These are phyloP conservation scores for Syrrhaptes paradoxus DNA, from an alignment of 2,113 vertebrate genomes.

Conservation along the genomic window DNA sequence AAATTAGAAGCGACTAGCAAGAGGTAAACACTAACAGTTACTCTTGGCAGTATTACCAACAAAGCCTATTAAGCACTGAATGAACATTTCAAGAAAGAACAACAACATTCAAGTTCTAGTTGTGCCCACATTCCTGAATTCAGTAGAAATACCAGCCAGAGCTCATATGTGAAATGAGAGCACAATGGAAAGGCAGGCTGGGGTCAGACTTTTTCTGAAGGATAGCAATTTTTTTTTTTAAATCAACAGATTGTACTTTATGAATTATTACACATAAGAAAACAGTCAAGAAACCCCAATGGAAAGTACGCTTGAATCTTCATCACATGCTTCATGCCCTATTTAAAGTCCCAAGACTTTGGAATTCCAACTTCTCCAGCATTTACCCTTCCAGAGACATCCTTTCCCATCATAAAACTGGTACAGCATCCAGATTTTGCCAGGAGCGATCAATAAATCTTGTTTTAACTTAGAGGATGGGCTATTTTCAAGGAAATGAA, in stretches of 20 bases:
- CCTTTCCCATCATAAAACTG: neutral
- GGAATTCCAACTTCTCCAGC: neutral
- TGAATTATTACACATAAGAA: neutral
- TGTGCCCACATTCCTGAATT: neutral
- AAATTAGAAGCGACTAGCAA: neutral
- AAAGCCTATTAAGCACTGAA: neutral
- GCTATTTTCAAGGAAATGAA: neutral
- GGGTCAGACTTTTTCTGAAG: neutral
- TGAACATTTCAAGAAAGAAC: neutral
- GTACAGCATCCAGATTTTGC: neutral
- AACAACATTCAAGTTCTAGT: neutral
- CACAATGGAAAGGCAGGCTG: neutral
- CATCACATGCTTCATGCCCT: neutral
- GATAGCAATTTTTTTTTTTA: neutral
- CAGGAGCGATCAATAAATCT: neutral
- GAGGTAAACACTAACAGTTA: neutral
- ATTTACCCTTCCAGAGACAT: neutral
- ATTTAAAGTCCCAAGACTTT: neutral
- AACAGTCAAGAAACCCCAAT: neutral
- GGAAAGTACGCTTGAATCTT: neutral
- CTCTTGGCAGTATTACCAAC: neutral
- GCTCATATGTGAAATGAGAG: neutral
- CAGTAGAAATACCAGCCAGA: rapidly evolving
- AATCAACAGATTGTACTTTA: neutral
- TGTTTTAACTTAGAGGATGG: neutral